A percentile compares a stretch with the other conserved stretches of the same genome.
Evolutionary conservation across 2,113 vertebrate species (phyloP).

Genomic region (Ceyx margarethae): DNA sequence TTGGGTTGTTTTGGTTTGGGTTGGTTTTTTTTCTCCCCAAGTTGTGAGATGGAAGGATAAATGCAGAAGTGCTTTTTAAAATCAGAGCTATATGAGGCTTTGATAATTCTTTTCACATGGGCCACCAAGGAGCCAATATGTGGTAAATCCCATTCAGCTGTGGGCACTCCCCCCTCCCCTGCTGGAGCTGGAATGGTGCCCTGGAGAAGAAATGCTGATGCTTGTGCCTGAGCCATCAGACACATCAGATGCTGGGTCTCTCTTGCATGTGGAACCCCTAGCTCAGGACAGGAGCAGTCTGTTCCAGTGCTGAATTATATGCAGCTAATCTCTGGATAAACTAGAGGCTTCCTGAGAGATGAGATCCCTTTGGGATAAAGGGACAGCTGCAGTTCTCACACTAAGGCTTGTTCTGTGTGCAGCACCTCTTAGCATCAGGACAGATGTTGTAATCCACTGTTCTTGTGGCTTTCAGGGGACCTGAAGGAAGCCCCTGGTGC

Average conservation of each 20-base stretch:
- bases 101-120: background rate
- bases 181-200: background rate
- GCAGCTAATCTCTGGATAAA: background rate
- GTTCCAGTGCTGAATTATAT: accelerated
- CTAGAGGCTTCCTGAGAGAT: background rate
- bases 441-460: accelerated
- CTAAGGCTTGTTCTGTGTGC: background rate
- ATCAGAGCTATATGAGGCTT: background rate
- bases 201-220: background rate
- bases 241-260: background rate
- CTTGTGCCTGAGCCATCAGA: background rate
- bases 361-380: background rate
- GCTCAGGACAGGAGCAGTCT: accelerated
- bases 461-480: background rate
- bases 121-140: background rate
- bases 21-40: background rate
- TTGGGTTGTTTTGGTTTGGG: background rate
- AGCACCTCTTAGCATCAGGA: background rate
- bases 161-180: background rate
- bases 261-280: background rate
- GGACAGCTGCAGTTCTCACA: background rate
- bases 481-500: background rate
- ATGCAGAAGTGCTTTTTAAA: background rate
- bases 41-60: background rate
- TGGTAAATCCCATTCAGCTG: background rate